A percentile compares a stretch with the other conserved stretches of the same genome.
Conservation (phyloP, 2,113 vertebrate genomes). For the Promerops cafer region DNA sequence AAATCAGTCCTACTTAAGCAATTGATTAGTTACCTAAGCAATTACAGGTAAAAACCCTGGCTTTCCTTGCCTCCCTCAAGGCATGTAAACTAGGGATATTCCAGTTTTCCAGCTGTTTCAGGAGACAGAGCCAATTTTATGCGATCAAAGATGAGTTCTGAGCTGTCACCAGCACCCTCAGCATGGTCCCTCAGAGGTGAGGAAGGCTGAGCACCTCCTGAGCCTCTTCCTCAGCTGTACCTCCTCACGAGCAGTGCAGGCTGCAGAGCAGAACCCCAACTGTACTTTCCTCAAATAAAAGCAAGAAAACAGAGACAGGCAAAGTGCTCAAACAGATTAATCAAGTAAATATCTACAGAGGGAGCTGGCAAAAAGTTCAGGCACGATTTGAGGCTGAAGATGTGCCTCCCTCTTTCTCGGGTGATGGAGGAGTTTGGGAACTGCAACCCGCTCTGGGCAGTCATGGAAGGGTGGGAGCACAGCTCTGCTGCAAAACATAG, state of each 20-base stretch:
- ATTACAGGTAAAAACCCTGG: background rate
- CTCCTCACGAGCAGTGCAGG: background rate
- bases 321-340: background rate
- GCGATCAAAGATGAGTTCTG: background rate
- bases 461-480: background rate
- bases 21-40: background rate
- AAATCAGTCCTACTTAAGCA: background rate
- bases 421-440: background rate
- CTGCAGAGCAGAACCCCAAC: background rate
- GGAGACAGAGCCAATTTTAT: background rate
- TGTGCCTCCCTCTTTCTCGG: background rate
- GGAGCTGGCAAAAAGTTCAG: background rate
- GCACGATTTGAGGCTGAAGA: background rate
- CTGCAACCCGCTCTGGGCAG: background rate
- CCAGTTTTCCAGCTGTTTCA: background rate
- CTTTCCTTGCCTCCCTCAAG: background rate
- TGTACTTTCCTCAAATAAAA: background rate
- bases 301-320: background rate
- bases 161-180: background rate
- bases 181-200: accelerated
- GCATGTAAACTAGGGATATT: background rate
- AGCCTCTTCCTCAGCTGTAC: background rate
- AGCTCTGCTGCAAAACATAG: background rate
- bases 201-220: background rate
- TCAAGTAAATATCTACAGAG: background rate